Percentiles rank a stretch among this genome's conserved stretches.
Evolutionary conservation across 2,888 invertebrate genomes (phyloP).

Genomic region (Meteorus cinctellus): DNA sequence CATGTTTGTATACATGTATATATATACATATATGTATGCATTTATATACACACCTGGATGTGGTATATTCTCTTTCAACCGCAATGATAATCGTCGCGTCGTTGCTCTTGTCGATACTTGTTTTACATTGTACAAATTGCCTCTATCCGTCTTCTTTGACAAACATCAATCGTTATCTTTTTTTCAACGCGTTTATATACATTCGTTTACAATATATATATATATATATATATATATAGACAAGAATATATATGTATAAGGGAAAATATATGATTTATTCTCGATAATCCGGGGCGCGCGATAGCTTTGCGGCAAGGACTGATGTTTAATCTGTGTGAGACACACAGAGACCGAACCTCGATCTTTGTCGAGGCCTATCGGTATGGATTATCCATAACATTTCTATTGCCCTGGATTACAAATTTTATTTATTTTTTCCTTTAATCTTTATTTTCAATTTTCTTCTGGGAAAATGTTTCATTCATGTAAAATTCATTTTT

Average conservation of each 20-base stretch:
- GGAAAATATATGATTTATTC: conserved; percentile 72
- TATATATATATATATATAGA: conserved; percentile 18
- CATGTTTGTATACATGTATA: conserved; percentile 29
- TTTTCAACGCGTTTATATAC: conserved; percentile 23
- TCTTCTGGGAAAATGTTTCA: conserved; percentile 26
- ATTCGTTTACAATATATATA: conserved; percentile 1
- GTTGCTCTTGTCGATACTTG: conserved; percentile 16
- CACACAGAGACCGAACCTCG: conserved; percentile 37
- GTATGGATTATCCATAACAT: conserved; percentile 67
- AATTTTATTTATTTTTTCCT: conserved; percentile 57
- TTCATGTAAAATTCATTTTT: not conserved
- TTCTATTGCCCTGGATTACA: conserved; percentile 70
- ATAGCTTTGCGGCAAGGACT: conserved; percentile 53
- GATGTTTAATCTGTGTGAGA: conserved; percentile 45
- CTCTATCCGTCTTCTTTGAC: conserved; percentile 5
- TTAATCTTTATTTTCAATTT: conserved; percentile 31
- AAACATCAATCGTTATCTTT: conserved; percentile 18
- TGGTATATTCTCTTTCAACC: not conserved
- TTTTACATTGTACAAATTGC: not conserved
- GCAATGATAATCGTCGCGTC: not conserved
- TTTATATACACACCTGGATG: conserved; percentile 23
- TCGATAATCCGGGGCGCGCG: conserved; percentile 67
- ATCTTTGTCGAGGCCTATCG: conserved; percentile 36
- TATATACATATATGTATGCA: conserved; percentile 17
- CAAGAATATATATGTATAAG: conserved; percentile 40